Percentiles rank a stretch among this genome's conserved stretches.
Evolutionary conservation across 2,797 vertebrate genomes (phyloP).

Genomic region (Macrochelys suwanniensis): DNA sequence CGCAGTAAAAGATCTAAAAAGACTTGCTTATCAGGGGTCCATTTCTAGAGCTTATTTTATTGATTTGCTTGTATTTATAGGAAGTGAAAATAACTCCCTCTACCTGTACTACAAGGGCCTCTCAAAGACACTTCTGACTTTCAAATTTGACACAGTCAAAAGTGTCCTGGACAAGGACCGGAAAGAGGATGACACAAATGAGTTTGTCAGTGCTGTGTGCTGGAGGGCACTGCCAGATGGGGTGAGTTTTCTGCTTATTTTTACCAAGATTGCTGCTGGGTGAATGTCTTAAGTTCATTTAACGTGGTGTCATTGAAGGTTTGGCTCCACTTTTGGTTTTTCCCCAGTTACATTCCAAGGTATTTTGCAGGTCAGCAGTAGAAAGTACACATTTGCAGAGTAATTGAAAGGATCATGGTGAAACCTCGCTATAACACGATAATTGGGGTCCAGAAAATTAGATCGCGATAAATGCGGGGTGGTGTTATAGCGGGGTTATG

Average conservation of each 20-base stretch:
- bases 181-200: conserved; percentile 98
- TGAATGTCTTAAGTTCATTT: background rate
- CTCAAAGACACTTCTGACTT: conserved; percentile 97
- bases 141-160: conserved; percentile 99
- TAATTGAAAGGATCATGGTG: background rate
- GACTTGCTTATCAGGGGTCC: background rate
- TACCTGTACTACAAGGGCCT: conserved; percentile 99
- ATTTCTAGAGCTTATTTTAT: conserved; percentile 19
- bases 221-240: conserved; percentile 98
- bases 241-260: conserved; percentile 84
- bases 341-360: background rate
- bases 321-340: background rate
- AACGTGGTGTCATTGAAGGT: background rate
- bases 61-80: conserved; percentile 76
- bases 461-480: no score
- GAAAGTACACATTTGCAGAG: background rate
- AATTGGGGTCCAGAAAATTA: no score
- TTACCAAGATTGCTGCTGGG: background rate
- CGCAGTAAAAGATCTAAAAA: background rate
- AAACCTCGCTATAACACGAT: no score
- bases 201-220: conserved; percentile 99
- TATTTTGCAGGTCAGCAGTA: rapidly evolving
- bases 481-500: no score
- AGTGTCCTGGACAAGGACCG: conserved; percentile 98
- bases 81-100: conserved; percentile 99